Evolutionary conservation across 2,797 vertebrate genomes (phyloP), one percentile per base, ranked within the genome.

Genomic region (Sternarchorhynchus goeldii): DNA sequence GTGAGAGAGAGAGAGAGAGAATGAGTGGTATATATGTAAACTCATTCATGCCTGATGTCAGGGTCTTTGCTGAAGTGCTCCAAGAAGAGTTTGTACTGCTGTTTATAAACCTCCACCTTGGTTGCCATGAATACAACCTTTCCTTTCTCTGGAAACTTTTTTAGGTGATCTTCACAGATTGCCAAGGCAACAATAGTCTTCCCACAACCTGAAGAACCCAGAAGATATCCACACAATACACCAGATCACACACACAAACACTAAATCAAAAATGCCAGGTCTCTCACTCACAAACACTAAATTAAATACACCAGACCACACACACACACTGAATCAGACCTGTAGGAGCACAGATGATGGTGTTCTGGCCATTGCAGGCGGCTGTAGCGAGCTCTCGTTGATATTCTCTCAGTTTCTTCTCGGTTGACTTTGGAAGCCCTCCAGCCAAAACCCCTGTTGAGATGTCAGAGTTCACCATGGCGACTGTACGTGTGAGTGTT

Each of bases 81-180:
- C 7, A 68, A 79, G 84, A 95, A 94, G 21, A 91, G 87, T 1
- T 76, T 84, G 81, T 85, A 89, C 86, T 95, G 94, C 60, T 95
- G 94, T 20, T 93, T 88, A 2, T 91, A 94, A 5, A 94, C 89
- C 20, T 93, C 92, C 59, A 94, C 79, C 71, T 82, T 76, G 20
- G 78, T 80, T 31, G 72, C 73, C 76, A 83, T 32, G 45, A 82
- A 86, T 41, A 76, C 79, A 8, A 93, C 67, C 82, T 95, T 95
- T 0, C 89, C 86, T 12, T 85, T 91, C 59, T 0, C 86, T 2
- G 65, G 62, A 1, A 72, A 14, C 0, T 84, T 88, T 66, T 85
- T 84, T 41, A 95, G 89, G 85, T 95, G 94, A 73, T 91, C 82
- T 16, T 94, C 83, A 78, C 83, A 81, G 89, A 83, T 86, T 6